Conservation (phyloP, 2,113 vertebrate species). For the Miniopterus natalensis region DNA sequence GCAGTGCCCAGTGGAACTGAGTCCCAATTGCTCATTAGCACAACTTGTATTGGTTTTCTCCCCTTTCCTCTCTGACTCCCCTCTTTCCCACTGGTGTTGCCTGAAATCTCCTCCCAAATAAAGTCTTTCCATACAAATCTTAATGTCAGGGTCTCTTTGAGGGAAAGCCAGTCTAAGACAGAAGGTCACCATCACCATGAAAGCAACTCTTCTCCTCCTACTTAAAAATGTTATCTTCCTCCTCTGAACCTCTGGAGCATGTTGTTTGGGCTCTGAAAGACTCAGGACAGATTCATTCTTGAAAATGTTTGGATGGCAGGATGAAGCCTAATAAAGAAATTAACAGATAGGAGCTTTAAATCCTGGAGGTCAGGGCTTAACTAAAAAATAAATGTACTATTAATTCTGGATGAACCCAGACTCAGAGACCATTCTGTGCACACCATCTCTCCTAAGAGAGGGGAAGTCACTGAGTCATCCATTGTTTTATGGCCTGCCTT, state of each 20-base stretch:
- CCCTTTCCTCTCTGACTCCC: not conserved
- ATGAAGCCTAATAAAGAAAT: not conserved
- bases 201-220: not conserved
- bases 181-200: not conserved
- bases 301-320: not conserved
- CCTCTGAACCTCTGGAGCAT: not conserved
- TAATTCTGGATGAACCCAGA: not conserved
- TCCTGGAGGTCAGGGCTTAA: not conserved
- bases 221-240: not conserved
- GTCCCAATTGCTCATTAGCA: not conserved
- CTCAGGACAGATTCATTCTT: constrained; percentile 14
- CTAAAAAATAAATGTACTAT: not conserved
- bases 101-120: not conserved
- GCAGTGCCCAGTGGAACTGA: not conserved
- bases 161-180: not conserved
- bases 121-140: not conserved
- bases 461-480: not conserved
- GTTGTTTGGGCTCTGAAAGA: not conserved
- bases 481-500: not conserved
- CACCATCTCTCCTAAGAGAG: not conserved
- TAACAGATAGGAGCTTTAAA: not conserved
- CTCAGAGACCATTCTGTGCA: not conserved
- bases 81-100: not conserved
- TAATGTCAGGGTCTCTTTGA: not conserved
- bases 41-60: not conserved